A percentile compares a stretch with the other conserved stretches of the same genome.
Conservation (phyloP, 2,113 vertebrate species). For the Oriolus oriolus region DNA sequence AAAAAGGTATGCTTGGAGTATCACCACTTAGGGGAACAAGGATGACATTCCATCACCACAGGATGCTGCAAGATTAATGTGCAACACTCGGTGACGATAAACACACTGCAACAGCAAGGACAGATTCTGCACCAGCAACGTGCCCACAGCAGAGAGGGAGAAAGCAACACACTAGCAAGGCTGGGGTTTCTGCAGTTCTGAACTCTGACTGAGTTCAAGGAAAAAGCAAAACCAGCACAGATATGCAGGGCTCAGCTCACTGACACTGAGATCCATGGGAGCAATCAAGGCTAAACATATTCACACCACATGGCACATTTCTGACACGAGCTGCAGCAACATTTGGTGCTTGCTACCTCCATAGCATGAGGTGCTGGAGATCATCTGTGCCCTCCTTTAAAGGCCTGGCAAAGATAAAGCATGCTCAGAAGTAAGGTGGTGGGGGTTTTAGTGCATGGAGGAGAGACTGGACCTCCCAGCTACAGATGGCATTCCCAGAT, state of each 20-base stretch:
- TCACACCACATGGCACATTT: neutral
- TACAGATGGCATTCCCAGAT: neutral
- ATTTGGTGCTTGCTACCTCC: constrained; percentile 15
- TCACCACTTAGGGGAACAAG: neutral
- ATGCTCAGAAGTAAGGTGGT: neutral
- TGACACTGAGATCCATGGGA: neutral
- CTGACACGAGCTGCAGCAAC: constrained; percentile 3
- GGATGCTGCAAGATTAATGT: neutral
- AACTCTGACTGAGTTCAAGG: neutral
- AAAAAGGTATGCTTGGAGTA: neutral
- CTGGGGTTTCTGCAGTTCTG: neutral
- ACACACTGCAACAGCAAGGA: neutral
- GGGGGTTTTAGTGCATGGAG: neutral
- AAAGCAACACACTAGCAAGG: neutral
- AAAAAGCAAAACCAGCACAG: neutral
- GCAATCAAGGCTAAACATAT: neutral
- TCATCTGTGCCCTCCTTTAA: constrained; percentile 40
- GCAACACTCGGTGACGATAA: neutral
- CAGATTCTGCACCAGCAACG: neutral
- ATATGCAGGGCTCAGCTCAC: neutral
- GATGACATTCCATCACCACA: neutral
- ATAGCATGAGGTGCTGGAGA: neutral
- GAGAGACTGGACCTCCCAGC: neutral
- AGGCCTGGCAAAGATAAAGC: neutral
- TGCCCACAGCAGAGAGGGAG: neutral